Evolutionary conservation across 2,888 invertebrate species (phyloP).

Genomic region (Neoitamus cyanurus): DNA sequence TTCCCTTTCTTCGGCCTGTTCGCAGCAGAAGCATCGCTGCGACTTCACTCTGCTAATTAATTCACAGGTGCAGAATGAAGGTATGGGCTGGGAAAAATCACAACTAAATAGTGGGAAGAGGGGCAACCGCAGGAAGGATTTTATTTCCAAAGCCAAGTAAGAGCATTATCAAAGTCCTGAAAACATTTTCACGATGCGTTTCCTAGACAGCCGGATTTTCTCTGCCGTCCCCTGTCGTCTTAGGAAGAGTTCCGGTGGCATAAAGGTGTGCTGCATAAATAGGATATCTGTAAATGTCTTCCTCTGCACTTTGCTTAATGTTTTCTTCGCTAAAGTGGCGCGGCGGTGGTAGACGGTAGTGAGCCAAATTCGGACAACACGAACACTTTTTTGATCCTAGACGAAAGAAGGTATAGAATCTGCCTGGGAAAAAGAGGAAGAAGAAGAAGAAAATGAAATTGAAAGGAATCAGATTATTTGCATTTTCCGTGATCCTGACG

Average conservation of each 20-base stretch:
- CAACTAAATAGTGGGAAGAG: neutral
- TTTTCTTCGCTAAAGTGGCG: neutral
- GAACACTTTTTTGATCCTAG: neutral
- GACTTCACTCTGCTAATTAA: conserved; percentile 32
- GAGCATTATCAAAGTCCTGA: conserved; percentile 21
- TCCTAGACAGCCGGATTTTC: neutral
- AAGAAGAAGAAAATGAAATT: neutral
- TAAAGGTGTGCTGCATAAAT: conserved; percentile 12
- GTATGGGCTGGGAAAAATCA: neutral
- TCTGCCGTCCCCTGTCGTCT: neutral
- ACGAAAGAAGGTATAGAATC: neutral
- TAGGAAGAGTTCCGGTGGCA: neutral
- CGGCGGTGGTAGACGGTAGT: neutral
- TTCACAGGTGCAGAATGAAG: conserved; percentile 12
- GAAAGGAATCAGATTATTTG: neutral
- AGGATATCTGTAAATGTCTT: neutral
- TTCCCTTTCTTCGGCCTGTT: neutral
- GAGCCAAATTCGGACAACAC: neutral
- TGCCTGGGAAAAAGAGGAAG: neutral
- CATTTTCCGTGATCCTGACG: neutral
- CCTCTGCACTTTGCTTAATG: neutral
- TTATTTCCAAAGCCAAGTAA: conserved; percentile 10
- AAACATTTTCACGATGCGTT: conserved; percentile 1
- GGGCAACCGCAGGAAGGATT: neutral
- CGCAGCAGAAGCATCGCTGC: neutral